Evolutionary conservation across 37 sponge, comb jelly and placozoan genomes (phyloP), one percentile per base, ranked within the genome.

Genomic region (Ianthella basta): DNA sequence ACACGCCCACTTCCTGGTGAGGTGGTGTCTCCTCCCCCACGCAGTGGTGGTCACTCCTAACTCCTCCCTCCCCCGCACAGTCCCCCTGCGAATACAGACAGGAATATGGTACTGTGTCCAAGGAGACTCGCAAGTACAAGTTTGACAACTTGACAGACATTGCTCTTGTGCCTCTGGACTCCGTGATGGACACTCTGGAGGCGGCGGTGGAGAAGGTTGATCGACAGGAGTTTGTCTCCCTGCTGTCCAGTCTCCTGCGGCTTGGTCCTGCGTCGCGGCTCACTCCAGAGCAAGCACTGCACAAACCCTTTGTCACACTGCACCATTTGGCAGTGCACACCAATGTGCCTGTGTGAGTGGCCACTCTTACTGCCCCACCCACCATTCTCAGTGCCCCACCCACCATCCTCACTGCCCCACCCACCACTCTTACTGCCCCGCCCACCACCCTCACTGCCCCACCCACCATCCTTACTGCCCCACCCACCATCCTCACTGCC

Each of bases 251-350:
- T 15, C 55, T 96, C 80, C 67, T 96, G 39, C 56, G 34, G 41
- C n/a, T 97, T 12, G 95, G 95, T 74, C 93, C 98, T 50, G 16
- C 18, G 0, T 33, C 57, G 0, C 82, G 97, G 36, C 38, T 56
- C 19, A 50, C 82, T 18, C 97, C 97, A 0, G 29, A 27, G 0
- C 72, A 80, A 34, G 91, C 87, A 32, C 79, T 94, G 24, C 90
- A 88, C 18, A 85, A 85, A 15, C 91, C 96, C 19, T 97, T 97
- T 77, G 85, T 97, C 41, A 97, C 95, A 25, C 92, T 94, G 92
- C 86, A 89, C 56, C 97, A 97, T 37, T 72, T 97, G n/a, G 81
- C 87, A 8, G 55, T 60, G 55, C 90, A 92, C 67, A 84, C 93
- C 39, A 39, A 78, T 60, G 24, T 25, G 37, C 65, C 37, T 23